phyloP scores from a whole-genome alignment of 2,113 vertebrate genomes.

The Alosa alosa region DNA sequence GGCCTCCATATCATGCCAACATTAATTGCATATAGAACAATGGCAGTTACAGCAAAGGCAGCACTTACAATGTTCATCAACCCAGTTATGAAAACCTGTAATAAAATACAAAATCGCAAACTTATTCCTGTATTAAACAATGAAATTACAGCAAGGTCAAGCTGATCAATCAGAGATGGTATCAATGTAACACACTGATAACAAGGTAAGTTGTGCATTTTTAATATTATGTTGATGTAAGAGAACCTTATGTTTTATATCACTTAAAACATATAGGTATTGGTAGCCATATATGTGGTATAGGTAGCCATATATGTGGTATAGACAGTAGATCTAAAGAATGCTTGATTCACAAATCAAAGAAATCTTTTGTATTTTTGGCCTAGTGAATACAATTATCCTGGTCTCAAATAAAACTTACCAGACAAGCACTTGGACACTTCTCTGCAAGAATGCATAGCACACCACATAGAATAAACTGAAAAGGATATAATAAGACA shows the following conservation, averaged over 20 bases:
- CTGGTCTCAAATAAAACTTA: conserved; percentile 49
- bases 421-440: conserved; percentile 62
- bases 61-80: conserved; percentile 51
- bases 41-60: conserved; percentile 51
- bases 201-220: too few relatives aligned
- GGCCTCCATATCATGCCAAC: too few relatives aligned
- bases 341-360: not conserved
- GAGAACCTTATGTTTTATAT: too few relatives aligned
- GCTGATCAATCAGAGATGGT: too few relatives aligned
- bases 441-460: conserved; percentile 58
- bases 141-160: too few relatives aligned
- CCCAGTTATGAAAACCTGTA: conserved; percentile 54
- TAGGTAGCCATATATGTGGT: too few relatives aligned
- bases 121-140: not conserved
- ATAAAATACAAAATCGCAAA: not conserved
- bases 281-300: too few relatives aligned
- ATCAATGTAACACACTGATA: too few relatives aligned
- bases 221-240: too few relatives aligned
- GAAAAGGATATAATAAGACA: conserved; percentile 24
- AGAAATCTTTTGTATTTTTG: not conserved
- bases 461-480: conserved; percentile 59
- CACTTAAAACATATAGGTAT: too few relatives aligned
- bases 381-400: not conserved
- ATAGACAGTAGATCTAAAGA: too few relatives aligned
- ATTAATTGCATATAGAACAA: conserved; percentile 50